phyloP scores from a whole-genome alignment of 2,888 invertebrate species.

The Acholoe squamosa region DNA sequence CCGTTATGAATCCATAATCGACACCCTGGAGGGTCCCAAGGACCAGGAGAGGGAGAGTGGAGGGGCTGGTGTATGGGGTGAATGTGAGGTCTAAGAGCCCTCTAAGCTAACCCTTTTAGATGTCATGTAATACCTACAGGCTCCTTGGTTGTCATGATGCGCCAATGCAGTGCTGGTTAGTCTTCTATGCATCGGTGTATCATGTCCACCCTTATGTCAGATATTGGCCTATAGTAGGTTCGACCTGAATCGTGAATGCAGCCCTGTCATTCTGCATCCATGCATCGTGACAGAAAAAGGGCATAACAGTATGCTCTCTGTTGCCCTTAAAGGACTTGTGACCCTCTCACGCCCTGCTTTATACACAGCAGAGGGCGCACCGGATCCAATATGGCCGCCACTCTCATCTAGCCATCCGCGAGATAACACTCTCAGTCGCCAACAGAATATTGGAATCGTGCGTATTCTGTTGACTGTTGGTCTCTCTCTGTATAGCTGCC shows the following conservation, averaged over 20 bases:
- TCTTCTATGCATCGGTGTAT: too few species aligned
- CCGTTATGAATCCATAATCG: conserved; percentile 33
- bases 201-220: too few species aligned
- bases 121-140: too few species aligned
- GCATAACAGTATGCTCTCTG: too few species aligned
- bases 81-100: neutral
- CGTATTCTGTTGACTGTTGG: neutral
- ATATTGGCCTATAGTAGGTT: too few species aligned
- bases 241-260: neutral
- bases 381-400: conserved; percentile 9
- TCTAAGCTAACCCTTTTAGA: too few species aligned
- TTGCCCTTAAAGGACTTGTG: too few species aligned
- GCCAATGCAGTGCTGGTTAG: too few species aligned
- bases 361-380: neutral
- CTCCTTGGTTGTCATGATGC: too few species aligned
- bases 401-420: neutral
- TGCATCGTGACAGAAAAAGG: too few species aligned
- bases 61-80: neutral
- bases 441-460: neutral
- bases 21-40: neutral
- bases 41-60: neutral
- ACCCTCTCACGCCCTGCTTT: neutral
- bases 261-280: neutral
- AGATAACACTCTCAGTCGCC: neutral
- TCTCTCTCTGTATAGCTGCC: neutral